Percentiles rank a stretch among this genome's conserved stretches.
These are phyloP conservation scores for Phainopepla nitens DNA, from an alignment of 2,113 vertebrate genomes.

Conservation along the genomic window DNA sequence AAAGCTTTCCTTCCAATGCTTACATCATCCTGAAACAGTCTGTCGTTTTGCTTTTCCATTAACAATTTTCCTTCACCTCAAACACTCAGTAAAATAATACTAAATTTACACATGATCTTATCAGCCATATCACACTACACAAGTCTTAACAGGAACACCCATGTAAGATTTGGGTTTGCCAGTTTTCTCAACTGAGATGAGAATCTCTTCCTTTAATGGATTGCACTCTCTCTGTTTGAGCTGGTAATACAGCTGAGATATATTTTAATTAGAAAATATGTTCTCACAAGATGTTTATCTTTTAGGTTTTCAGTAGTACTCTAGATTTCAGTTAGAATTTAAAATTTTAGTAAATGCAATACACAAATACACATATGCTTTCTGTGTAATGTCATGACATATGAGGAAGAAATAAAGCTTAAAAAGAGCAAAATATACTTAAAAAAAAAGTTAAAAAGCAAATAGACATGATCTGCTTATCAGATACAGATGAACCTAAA, in stretches of 20 bases:
- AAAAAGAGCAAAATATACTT: not conserved
- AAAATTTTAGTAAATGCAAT: not conserved
- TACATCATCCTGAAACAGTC: not conserved
- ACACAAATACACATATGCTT: not conserved
- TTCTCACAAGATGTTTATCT: not conserved
- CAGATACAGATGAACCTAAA: not conserved
- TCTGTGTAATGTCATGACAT: not conserved
- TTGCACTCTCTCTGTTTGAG: not conserved
- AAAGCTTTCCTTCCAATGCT: not conserved
- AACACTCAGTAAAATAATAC: not conserved
- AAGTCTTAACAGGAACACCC: not conserved
- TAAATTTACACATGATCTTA: not conserved
- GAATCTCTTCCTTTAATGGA: not conserved
- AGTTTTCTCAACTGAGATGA: not conserved
- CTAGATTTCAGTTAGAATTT: not conserved
- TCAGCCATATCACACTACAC: not conserved
- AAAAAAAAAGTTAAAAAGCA: not conserved
- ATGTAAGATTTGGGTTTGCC: not conserved
- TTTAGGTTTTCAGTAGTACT: not conserved
- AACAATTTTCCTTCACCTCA: not conserved
- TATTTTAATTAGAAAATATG: not conserved
- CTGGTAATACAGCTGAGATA: not conserved
- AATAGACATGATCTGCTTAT: not conserved
- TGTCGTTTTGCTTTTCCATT: not conserved
- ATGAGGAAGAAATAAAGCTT: not conserved